Conservation (phyloP, 2,797 vertebrate genomes). For the Xenopus petersii region DNA sequence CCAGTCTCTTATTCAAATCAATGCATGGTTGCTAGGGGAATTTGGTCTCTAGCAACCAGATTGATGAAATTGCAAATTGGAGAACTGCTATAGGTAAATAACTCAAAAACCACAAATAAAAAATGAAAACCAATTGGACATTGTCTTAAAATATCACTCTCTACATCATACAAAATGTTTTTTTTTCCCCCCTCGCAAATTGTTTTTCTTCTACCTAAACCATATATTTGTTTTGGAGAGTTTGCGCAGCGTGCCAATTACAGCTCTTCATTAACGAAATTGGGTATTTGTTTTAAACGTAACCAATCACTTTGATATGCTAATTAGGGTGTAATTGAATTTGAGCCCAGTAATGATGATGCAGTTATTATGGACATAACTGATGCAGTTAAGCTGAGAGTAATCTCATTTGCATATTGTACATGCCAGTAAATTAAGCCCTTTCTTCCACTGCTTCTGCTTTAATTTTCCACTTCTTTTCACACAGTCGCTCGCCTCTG, state of each 20-base stretch:
- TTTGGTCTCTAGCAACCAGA: no score
- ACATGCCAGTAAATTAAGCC: conserved; percentile 99
- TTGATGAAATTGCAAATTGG: no score
- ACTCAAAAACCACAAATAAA: no score
- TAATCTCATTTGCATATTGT: conserved; percentile 99
- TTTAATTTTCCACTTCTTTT: conserved; percentile 99
- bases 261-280: conserved; percentile 99
- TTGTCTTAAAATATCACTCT: no score
- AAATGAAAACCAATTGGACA: no score
- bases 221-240: conserved; percentile 96
- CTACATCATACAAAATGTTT: conserved; percentile 17
- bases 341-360: conserved; percentile 99
- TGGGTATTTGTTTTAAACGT: conserved; percentile 99
- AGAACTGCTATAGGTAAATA: no score
- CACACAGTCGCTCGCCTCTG: conserved; percentile 78
- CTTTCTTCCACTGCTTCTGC: conserved; percentile 87
- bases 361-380: conserved; percentile 99
- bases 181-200: conserved; percentile 27
- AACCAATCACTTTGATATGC: conserved; percentile 99
- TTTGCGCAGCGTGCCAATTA: conserved; percentile 94
- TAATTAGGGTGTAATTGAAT: conserved; percentile 99
- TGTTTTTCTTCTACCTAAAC: conserved; percentile 67
- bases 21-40: no score
- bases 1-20: no score
- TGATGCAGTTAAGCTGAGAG: conserved; percentile 99